Evolutionary conservation across 2,113 vertebrate species (phyloP), one percentile per base, ranked within the genome.

Genomic region (human (Homo sapiens)): DNA sequence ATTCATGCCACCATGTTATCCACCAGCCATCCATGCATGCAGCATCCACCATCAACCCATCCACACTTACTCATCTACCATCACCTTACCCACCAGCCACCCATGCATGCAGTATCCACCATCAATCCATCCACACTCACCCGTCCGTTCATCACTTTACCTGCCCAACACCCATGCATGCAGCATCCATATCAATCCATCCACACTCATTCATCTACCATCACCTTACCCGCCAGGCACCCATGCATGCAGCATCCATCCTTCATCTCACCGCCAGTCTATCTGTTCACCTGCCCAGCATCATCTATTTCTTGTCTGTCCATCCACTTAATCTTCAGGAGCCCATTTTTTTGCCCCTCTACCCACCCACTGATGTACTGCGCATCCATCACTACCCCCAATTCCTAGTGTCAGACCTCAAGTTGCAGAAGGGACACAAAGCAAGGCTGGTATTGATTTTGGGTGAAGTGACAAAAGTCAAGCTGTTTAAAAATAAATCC

Each of bases 301-400:
- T 4, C 64, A n/a, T 32, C 30, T 22, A 3, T 20, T 11, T 2
- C 12, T 61, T 8, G 2, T 27, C 45, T 38, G 25, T 11, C 75
- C 22, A 6, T 5, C 73, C 7, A 1, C 23, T 32, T 11, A 38
- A 10, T 0, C 57, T 48, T 30, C 52, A 2, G 1, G 32, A 0
- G 4, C 75, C 20, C 3, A 0, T 1, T 18, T n/a, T 11, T 18
- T 0, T 6, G 48, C 22, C 50, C 5, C 9, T 27, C 50, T 73
- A 20, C 4, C 45, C 25, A 22, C 23, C 14, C 16, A 1, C 16
- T 2, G 50, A 6, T 4, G 2, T 5, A 3, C 43, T 12, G 14
- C 14, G 17, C 10, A 8, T 7, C 12, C 8, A 8, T 0, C 0
- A 1, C 18, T 25, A 30, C 23, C 40, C 68, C 1, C 0, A 20